Conservation (phyloP, 2,797 vertebrate species). For the Falco berigora region DNA sequence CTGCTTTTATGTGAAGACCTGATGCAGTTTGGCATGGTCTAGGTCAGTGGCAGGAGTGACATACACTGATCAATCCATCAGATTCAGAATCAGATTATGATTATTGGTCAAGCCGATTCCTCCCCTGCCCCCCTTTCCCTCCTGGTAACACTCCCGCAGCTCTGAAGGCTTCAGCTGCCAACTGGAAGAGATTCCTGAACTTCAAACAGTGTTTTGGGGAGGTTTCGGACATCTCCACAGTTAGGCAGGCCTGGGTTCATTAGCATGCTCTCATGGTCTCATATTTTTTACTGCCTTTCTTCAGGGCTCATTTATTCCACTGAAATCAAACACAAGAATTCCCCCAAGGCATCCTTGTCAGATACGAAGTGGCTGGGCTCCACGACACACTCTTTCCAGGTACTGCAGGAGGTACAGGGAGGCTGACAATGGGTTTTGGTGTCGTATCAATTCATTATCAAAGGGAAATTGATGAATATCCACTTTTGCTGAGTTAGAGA, state of each 20-base stretch:
- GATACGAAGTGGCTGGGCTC: slow-evolving; percentile 3
- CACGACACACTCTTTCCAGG: not conserved
- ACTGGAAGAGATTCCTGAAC: not conserved
- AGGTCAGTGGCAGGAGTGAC: not conserved
- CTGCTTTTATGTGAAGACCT: not conserved
- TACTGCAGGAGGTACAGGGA: slow-evolving; percentile 17
- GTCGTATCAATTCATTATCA: slow-evolving; percentile 8
- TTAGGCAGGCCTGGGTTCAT: not conserved
- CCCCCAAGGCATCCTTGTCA: slow-evolving; percentile 16
- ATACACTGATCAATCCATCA: not conserved
- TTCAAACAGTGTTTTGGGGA: not conserved
- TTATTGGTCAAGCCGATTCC: not conserved
- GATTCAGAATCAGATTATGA: not conserved
- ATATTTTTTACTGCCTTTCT: slow-evolving; percentile 45
- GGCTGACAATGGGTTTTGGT: not conserved
- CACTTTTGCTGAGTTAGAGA: slow-evolving; percentile 38
- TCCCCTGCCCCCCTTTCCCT: not conserved
- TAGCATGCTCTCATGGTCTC: not conserved
- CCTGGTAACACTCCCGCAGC: not conserved
- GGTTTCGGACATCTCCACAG: not conserved
- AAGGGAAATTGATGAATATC: slow-evolving; percentile 42
- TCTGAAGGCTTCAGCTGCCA: not conserved
- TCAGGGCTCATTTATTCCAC: slow-evolving; percentile 53
- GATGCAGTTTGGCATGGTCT: not conserved
- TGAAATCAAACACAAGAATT: slow-evolving; percentile 46